These are phyloP conservation scores for Ectemnius continuus DNA, from an alignment of 2,888 invertebrate genomes.

Conservation along the genomic window DNA sequence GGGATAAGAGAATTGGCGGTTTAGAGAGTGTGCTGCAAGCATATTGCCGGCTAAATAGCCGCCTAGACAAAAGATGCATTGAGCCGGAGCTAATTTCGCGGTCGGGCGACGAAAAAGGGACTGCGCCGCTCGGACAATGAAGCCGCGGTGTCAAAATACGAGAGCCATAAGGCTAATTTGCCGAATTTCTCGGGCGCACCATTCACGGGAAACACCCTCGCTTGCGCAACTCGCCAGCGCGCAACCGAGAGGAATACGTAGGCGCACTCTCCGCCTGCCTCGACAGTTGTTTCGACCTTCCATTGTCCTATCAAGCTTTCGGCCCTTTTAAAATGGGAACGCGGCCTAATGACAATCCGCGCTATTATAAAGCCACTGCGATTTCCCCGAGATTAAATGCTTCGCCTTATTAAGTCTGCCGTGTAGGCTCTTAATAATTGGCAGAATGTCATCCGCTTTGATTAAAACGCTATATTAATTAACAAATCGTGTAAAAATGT, in stretches of 20 bases:
- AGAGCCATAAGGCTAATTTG: slow-evolving; percentile 76
- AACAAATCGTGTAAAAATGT: no score
- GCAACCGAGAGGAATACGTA: slow-evolving; percentile 4
- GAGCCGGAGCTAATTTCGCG: slow-evolving; percentile 55
- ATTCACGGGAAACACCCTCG: slow-evolving; percentile 58
- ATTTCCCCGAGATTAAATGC: slow-evolving; percentile 31
- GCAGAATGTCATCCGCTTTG: no score
- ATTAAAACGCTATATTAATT: no score
- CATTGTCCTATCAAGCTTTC: slow-evolving; percentile 40
- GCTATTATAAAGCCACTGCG: slow-evolving; percentile 35
- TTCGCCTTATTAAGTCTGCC: background rate
- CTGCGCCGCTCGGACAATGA: slow-evolving; percentile 56
- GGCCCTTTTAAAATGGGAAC: slow-evolving; percentile 34
- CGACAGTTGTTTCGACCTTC: slow-evolving; percentile 45
- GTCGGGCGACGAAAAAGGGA: slow-evolving; percentile 52
- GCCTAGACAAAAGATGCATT: slow-evolving; percentile 64
- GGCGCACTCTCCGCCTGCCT: slow-evolving; percentile 9
- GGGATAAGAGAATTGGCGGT: slow-evolving; percentile 11
- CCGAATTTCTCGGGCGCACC: slow-evolving; percentile 65
- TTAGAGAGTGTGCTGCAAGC: slow-evolving; percentile 41
- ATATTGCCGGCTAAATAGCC: slow-evolving; percentile 62
- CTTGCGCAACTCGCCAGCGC: slow-evolving; percentile 27
- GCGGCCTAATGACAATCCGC: slow-evolving; percentile 32
- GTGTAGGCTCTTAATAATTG: background rate
- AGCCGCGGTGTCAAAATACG: slow-evolving; percentile 74